Evolutionary conservation across 2,113 vertebrate species (phyloP).

Genomic region (Myotis yumanensis): DNA sequence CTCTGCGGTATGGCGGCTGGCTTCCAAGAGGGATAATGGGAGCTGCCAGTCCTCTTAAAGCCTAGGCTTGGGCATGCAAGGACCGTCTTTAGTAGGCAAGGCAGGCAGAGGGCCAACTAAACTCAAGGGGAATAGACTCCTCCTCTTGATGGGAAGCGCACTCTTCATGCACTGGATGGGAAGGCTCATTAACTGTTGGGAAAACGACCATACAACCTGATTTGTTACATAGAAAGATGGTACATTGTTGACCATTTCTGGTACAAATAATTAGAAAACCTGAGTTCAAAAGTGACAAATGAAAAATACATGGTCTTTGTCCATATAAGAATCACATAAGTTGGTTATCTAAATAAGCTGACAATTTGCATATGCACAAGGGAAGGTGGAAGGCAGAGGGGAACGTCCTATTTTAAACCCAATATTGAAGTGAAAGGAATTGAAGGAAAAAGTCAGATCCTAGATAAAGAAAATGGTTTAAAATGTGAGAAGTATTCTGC

Average conservation of each 20-base stretch:
- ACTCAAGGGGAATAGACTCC: background rate
- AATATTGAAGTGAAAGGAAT: background rate
- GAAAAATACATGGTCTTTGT: background rate
- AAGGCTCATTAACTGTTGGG: background rate
- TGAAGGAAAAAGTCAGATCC: background rate
- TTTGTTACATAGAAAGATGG: background rate
- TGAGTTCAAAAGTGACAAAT: background rate
- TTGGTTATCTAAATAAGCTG: background rate
- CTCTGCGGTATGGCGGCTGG: background rate
- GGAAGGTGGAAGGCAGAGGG: background rate
- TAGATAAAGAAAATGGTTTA: slow-evolving; percentile 14
- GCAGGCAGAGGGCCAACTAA: background rate
- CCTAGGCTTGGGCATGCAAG: background rate
- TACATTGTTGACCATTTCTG: background rate
- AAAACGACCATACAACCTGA: background rate
- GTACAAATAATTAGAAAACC: slow-evolving; percentile 31
- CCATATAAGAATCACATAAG: background rate
- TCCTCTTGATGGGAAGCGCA: background rate
- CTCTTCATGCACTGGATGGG: background rate
- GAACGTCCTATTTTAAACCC: background rate
- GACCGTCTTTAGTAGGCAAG: background rate
- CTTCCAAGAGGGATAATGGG: background rate
- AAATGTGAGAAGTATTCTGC: background rate
- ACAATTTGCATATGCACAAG: background rate
- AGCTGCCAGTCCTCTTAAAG: background rate